Percentiles rank a stretch among this genome's conserved stretches.
These are phyloP conservation scores for Paratrypauchen microcephalus DNA, from an alignment of 2,797 vertebrate genomes.

Conservation along the genomic window DNA sequence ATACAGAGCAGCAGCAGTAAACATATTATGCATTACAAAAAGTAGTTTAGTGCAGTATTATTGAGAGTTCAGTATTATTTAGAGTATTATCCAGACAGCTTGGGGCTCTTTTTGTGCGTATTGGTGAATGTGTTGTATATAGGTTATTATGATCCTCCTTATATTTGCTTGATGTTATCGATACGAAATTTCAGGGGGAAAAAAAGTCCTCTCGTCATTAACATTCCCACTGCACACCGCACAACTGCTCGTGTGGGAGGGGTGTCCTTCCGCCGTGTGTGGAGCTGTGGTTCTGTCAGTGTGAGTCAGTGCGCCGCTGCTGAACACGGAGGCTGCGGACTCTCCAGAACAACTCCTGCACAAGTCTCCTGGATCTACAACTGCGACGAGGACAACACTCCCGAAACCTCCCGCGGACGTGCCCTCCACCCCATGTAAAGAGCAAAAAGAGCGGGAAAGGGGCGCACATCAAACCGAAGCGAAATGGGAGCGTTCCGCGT, in stretches of 20 bases:
- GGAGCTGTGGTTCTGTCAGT: conserved; percentile 62
- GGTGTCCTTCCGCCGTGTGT: conserved; percentile 82
- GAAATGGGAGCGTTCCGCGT: conserved; percentile 85
- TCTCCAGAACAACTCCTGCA: conserved; percentile 31
- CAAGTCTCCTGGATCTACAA: conserved; percentile 61
- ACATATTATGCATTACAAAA: too few species aligned
- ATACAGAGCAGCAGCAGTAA: too few species aligned
- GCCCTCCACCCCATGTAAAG: conserved; percentile 76
- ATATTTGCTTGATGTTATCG: background rate
- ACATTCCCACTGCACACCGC: conserved; percentile 52
- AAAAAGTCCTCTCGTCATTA: conserved; percentile 57
- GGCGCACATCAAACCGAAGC: conserved; percentile 50
- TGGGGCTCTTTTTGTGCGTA: too few species aligned
- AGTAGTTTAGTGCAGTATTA: too few species aligned
- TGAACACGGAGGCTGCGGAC: conserved; percentile 46
- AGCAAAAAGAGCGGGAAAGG: conserved; percentile 57
- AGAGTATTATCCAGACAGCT: too few species aligned
- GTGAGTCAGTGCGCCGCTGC: conserved; percentile 42
- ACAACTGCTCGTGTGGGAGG: conserved; percentile 39
- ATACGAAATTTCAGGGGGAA: background rate
- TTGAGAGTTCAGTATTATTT: too few species aligned
- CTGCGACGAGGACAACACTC: background rate
- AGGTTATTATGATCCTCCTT: background rate
- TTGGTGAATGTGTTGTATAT: background rate
- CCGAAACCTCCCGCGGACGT: conserved; percentile 11